Percentiles rank a stretch among this genome's conserved stretches.
phyloP scores from a whole-genome alignment of 2,888 invertebrate genomes.

The Netelia fuscicornis region DNA sequence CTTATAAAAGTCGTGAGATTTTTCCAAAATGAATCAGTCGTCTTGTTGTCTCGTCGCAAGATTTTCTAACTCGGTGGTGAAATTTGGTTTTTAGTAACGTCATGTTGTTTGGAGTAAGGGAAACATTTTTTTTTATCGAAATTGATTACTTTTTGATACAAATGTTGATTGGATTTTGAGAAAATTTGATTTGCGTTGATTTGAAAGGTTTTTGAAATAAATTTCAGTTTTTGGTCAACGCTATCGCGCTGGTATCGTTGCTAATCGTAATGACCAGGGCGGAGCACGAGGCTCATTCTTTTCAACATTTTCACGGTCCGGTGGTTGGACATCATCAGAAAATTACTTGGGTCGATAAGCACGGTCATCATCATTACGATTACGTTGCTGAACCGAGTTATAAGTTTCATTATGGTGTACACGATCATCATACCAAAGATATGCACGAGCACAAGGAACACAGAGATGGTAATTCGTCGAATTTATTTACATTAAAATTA shows the following conservation, averaged over 20 bases:
- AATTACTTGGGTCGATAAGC: constrained; percentile 69
- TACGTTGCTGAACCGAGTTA: constrained; percentile 70
- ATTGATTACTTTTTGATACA: neutral
- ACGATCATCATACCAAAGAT: constrained; percentile 71
- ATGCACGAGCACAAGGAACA: constrained; percentile 69
- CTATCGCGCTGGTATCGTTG: constrained; percentile 38
- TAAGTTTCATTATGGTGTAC: constrained; percentile 70
- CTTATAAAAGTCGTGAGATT: constrained; percentile 37
- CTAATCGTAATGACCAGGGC: constrained; percentile 17
- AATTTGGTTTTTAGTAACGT: neutral
- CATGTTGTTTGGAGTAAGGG: constrained; percentile 16
- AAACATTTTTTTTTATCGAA: no score
- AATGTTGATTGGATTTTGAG: neutral
- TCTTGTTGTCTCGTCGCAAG: neutral
- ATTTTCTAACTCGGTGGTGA: neutral
- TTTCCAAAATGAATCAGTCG: constrained; percentile 44
- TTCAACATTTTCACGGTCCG: constrained; percentile 70
- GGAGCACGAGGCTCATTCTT: constrained; percentile 66
- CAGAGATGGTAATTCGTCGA: constrained; percentile 62
- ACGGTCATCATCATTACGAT: constrained; percentile 71
- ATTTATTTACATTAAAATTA: neutral
- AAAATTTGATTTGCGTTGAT: neutral
- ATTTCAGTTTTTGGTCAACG: constrained; percentile 31
- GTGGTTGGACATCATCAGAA: constrained; percentile 67
- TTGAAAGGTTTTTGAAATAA: neutral